Evolutionary conservation across 2,888 invertebrate species (phyloP), one percentile per base, ranked within the genome.

Genomic region (Troilus luridus): DNA sequence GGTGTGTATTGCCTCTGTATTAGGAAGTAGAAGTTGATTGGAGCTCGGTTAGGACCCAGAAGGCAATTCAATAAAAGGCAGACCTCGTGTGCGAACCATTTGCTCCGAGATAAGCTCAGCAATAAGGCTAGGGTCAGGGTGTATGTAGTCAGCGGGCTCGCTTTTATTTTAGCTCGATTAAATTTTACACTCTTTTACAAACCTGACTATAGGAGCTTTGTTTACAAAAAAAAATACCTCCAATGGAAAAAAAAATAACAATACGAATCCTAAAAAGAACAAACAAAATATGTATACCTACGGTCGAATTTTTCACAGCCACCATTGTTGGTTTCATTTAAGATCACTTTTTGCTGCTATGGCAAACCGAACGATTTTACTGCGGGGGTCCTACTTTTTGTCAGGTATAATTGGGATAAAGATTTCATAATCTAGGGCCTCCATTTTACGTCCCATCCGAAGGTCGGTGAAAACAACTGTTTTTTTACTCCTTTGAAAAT

Each of bases 31-130:
- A 12, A 77, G 72, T 41, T 77, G 72, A 77, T 77, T 77, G 72
- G 72, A 41, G 72, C 72, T 77, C 21, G 19, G 24, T 24, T 19
- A 7, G 27, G 3, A 41, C 27, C 27, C 72, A 19, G 27, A 17
- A 5, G 41, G 72, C 41, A 17, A 77, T 77, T 41, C 72, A 77
- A 77, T 77, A 77, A 77, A 77, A 77, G 72, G 72, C 72, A 77
- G 72, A 41, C 41, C 72, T 9, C 17, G 72, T 77, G 72, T 77
- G 72, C 72, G 72, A 77, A 77, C 72, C 72, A 77, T 77, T 77
- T 77, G 41, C 72, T 77, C 27, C 41, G 8, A 77, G 72, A 77
- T 77, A 27, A 77, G 19, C 72, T 12, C 7, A 0, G 27, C 72
- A 77, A 77, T 77, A 77, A 77, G 72, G 27, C 41, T 41, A 8